Base-by-base conservation (phyloP, 2,888 invertebrate genomes). In the Ctenicera cuprea region DNA sequence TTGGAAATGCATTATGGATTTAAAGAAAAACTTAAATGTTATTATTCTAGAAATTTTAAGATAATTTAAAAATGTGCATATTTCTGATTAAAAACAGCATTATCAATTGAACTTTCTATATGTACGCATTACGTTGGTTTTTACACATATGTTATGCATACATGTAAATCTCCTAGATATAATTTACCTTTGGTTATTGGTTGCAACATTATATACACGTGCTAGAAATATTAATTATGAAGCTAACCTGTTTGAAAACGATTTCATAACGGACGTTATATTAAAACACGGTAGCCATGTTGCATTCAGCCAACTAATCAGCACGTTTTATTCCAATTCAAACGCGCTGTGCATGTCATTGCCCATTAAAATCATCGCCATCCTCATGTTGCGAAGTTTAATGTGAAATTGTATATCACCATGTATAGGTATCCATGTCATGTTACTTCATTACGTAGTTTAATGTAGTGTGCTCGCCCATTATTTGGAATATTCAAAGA, bases 361-460 rank as follows among this genome's bases (percentile, higher is more conserved):
- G 85, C 84, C 85, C 84, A 85, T 86, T 85, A 85, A 85, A 85
- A 85, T 85, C 85, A 84, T 85, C 81, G 82, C 81, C 80, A 79
- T 81, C 82, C 80, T 81, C 75, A 80, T 82, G 82, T 83, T 83
- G 82, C 82, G 78, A 78, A 82, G 81, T 83, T 82, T 83, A 83
- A 83, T 83, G 82, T 82, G 82, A 80, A 84, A 83, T 83, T 84
- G 82, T 83, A 84, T 77, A 82, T 79, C 79, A 78, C 69, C 76
- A 61, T 74, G 52, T 70, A 78, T 78, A 80, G 80, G 80, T 80
- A 78, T 76, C 72, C 76, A 75, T 77, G 78, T 76, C 77, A 72
- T 78, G 75, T 70, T 77, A 75, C 70, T 76, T 76, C 75, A 74
- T 77, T 76, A 71, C 72, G 30, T 38, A 16, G 57, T 65, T 69